These are phyloP conservation scores for Pseudomyrmex pallidus DNA, from an alignment of 1,140 invertebrate genomes.

Conservation along the genomic window DNA sequence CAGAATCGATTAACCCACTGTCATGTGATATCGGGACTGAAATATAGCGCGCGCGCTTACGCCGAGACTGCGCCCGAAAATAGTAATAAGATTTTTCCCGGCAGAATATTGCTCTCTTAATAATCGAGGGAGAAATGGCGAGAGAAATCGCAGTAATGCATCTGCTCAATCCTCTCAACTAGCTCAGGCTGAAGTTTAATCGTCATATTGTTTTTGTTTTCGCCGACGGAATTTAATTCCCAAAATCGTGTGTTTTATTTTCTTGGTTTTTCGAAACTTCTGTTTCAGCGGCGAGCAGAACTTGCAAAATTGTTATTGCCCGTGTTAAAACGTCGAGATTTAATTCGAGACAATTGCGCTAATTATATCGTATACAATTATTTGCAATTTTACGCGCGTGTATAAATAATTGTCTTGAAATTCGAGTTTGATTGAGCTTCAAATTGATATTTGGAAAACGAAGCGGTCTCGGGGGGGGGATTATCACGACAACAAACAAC, in stretches of 20 bases:
- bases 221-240: neutral
- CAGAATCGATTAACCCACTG: conserved; percentile 56
- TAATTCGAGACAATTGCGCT: neutral
- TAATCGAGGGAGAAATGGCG: conserved; percentile 12
- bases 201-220: too few relatives aligned
- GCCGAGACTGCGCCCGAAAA: conserved; percentile 4
- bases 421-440: neutral
- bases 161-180: conserved; percentile 22
- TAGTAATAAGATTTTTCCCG: conserved; percentile 35
- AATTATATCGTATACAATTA: neutral
- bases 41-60: conserved; percentile 25
- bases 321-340: neutral
- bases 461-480: neutral
- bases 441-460: conserved; percentile 7
- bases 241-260: neutral
- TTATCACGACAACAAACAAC: conserved; percentile 61
- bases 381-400: neutral
- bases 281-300: too few relatives aligned
- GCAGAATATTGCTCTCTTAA: conserved; percentile 12
- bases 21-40: conserved; percentile 53
- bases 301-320: neutral
- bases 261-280: neutral
- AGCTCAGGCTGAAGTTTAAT: neutral
- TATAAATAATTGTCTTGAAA: neutral
- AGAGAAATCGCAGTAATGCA: neutral